Evolutionary conservation across 2,888 invertebrate species (phyloP).

Genomic region (Drosophila pullipes): DNA sequence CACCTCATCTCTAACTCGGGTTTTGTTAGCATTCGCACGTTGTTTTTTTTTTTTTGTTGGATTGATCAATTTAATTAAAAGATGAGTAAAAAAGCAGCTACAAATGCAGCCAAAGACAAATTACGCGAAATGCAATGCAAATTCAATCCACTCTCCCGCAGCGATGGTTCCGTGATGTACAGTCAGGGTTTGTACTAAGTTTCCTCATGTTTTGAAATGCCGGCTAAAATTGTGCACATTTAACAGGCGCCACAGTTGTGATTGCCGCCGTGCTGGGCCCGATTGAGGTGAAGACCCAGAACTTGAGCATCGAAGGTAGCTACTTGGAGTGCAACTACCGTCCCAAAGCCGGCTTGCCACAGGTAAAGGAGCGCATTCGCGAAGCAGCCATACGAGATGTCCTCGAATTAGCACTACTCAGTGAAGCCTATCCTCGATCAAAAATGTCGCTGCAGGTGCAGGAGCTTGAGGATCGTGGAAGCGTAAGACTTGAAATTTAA

Average conservation of each 20-base stretch:
- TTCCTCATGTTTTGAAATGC: not conserved
- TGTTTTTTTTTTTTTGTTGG: slow-evolving; percentile 21
- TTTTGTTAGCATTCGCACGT: slow-evolving; percentile 54
- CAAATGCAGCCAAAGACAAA: slow-evolving; percentile 40
- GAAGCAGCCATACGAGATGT: slow-evolving; percentile 92
- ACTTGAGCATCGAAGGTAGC: slow-evolving; percentile 91
- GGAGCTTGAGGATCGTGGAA: slow-evolving; percentile 93
- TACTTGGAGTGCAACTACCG: slow-evolving; percentile 91
- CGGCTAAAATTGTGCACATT: slow-evolving; percentile 17
- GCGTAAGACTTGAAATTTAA: slow-evolving; percentile 86
- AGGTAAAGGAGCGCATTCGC: slow-evolving; percentile 89
- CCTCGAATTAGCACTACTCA: slow-evolving; percentile 90
- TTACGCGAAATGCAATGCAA: slow-evolving; percentile 88
- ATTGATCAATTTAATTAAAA: slow-evolving; percentile 18
- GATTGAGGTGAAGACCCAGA: slow-evolving; percentile 91
- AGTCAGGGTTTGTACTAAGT: slow-evolving; percentile 88
- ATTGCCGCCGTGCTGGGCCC: slow-evolving; percentile 93
- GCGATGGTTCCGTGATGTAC: slow-evolving; percentile 92
- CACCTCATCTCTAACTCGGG: slow-evolving; percentile 30
- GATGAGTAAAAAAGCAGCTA: slow-evolving; percentile 36
- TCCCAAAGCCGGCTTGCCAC: slow-evolving; percentile 91
- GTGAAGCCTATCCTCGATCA: slow-evolving; percentile 92
- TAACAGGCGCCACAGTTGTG: slow-evolving; percentile 91
- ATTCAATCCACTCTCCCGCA: slow-evolving; percentile 90
- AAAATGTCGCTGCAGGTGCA: slow-evolving; percentile 92